Evolutionary conservation across 2,113 vertebrate species (phyloP).

Genomic region (Pampusana beccarii): DNA sequence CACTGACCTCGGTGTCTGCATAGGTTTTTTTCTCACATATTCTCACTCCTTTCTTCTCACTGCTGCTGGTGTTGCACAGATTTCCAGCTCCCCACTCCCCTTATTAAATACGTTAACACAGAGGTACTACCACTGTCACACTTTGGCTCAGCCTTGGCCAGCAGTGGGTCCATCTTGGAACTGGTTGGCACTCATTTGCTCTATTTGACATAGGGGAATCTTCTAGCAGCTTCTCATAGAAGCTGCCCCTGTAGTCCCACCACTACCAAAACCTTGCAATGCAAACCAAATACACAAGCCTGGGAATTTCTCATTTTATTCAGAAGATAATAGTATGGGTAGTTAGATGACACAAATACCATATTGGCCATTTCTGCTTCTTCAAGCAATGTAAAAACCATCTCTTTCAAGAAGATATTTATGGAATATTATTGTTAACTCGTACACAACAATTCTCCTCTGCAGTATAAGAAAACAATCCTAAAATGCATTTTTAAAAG

Average conservation of each 20-base stretch:
- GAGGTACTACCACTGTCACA: no score
- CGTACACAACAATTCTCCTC: fast-evolving
- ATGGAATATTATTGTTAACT: neutral
- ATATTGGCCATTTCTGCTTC: neutral
- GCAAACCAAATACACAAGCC: neutral
- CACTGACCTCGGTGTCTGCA: neutral
- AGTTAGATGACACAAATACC: neutral
- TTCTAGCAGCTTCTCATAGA: no score
- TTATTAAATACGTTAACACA: neutral
- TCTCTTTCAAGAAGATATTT: neutral
- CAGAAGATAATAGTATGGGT: neutral
- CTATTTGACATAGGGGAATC: no score
- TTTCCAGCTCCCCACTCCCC: no score
- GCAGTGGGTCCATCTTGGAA: no score
- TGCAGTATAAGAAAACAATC: neutral
- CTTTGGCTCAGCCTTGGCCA: no score
- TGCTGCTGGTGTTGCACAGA: neutral
- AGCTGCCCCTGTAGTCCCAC: no score
- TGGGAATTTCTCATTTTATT: neutral
- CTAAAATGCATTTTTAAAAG: neutral
- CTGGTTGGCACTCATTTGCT: no score
- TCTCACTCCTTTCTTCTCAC: neutral
- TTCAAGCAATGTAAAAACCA: neutral
- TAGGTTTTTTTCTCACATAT: neutral
- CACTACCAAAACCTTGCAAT: fast-evolving